Percentiles rank a stretch among this genome's conserved stretches.
phyloP scores from a whole-genome alignment of 2,113 vertebrate species.

The Spea multiplicata region DNA sequence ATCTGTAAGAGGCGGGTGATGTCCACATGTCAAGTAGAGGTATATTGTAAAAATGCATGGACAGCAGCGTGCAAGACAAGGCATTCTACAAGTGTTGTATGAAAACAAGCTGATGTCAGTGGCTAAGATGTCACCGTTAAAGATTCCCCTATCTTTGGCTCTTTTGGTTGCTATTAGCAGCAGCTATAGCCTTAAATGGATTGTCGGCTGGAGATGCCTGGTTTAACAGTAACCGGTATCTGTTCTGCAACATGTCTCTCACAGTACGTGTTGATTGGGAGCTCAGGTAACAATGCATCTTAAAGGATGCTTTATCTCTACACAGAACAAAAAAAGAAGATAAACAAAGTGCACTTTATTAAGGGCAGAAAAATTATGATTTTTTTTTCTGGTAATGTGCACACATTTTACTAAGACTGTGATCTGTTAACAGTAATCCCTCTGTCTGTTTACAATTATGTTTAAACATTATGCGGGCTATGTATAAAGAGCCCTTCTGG shows the following conservation, averaged over 20 bases:
- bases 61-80: no score
- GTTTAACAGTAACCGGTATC: not conserved
- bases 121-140: not conserved
- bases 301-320: not conserved
- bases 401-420: no score
- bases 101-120: not conserved
- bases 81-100: not conserved
- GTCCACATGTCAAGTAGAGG: no score
- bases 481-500: no score
- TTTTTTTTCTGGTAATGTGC: no score
- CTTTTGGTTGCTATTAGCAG: not conserved
- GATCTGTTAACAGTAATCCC: no score
- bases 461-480: no score
- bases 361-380: not conserved
- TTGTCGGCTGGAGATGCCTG: not conserved
- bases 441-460: no score
- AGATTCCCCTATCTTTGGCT: not conserved
- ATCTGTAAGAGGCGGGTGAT: no score
- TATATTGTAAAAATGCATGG: no score
- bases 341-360: not conserved
- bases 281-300: not conserved
- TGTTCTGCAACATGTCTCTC: not conserved
- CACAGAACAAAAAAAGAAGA: not conserved
- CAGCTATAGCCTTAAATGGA: constrained; percentile 1
- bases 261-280: not conserved